Evolutionary conservation across 2,113 vertebrate species (phyloP), one percentile per base, ranked within the genome.

Genomic region (Eupsittula cactorum): DNA sequence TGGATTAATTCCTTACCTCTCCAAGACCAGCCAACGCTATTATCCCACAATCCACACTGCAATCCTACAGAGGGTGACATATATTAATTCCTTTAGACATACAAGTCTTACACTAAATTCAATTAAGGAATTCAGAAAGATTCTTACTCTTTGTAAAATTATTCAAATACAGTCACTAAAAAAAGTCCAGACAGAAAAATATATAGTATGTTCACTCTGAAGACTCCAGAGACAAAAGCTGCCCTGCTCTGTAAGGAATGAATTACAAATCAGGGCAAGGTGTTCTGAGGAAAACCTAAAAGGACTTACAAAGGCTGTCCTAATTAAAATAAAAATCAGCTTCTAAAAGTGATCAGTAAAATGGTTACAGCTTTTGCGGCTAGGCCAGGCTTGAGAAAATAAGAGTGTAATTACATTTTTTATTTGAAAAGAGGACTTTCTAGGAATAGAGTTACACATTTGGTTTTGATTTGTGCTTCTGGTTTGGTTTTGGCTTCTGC

Each of bases 391-490:
- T 49, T 68, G 47, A 91, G 47, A 84, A 86, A 93, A 78, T 64
- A 65, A 65, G 79, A 85, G 9, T 0, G 0, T 83, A 83, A 80
- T 78, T 86, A 44, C 11, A 14, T 74, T 93, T 86, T 86, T 86
- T 81, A 68, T 88, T 93, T 83, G 23, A 68, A 78, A 90, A 63
- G 37, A 90, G 17, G 17, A 46, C 76, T 96, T 94, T 96, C 96
- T 96, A 96, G 88, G 93, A 95, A 94, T 65, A 82, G 55, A 63
- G 16, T 76, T 76, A 79, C 49, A 79, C 80, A 89, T 90, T 75
- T 84, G 93, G 35, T 91, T 96, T 84, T 92, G 27, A 96, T 95
- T 94, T 93, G 65, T 82, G 35, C 47, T 88, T 92, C 86, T 92
- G 80, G 68, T 92, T 92, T 95, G 37, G 55, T 67, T 87, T 80